Evolutionary conservation across 2,888 invertebrate genomes (phyloP), one percentile per base, ranked within the genome.

Genomic region (Dasysyrphus tricinctus): DNA sequence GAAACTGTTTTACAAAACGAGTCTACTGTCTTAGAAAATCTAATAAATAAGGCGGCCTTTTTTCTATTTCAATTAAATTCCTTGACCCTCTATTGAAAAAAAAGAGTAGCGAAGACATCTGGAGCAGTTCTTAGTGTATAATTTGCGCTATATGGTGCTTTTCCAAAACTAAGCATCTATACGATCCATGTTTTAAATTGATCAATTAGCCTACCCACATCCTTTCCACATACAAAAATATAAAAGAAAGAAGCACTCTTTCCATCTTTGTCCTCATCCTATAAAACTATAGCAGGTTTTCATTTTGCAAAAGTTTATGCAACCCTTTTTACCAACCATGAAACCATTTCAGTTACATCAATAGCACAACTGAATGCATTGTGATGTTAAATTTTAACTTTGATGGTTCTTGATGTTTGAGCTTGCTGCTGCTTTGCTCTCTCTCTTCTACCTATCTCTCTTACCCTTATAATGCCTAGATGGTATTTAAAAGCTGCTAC

Each of bases 361-460:
- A 67, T 34, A 37, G 49, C 54, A 39, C 39, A 69, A 69, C n/a
- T 54, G 69, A 69, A 69, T 69, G 69, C 69, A 69, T 69, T 69
- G 69, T 69, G 39, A 69, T 69, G 69, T 69, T 34, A 69, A 54
- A 54, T 54, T 69, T 54, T 34, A 69, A 54, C 54, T 69, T 69
- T 69, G 51, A 69, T 69, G 39, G 54, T 54, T 69, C 9, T 16
- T 32, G 32, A 32, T 32, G 32, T 32, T 3, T 5, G 3, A 3
- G 24, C 9, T 29, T 51, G n/a, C 39, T 69, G 24, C 24, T 16
- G 32, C 24, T 51, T 14, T 37, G 37, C 14, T 11, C 16, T 8
- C 3, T 29, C 54, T 6, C 14, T 24, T 24, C 24, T 24, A 1
- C 3, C 24, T 24, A 24, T 12, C 7, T 7, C 29, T 24, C 11